These are phyloP conservation scores for Leptodactylus fallax DNA, from an alignment of 2,797 vertebrate genomes.

Conservation along the genomic window DNA sequence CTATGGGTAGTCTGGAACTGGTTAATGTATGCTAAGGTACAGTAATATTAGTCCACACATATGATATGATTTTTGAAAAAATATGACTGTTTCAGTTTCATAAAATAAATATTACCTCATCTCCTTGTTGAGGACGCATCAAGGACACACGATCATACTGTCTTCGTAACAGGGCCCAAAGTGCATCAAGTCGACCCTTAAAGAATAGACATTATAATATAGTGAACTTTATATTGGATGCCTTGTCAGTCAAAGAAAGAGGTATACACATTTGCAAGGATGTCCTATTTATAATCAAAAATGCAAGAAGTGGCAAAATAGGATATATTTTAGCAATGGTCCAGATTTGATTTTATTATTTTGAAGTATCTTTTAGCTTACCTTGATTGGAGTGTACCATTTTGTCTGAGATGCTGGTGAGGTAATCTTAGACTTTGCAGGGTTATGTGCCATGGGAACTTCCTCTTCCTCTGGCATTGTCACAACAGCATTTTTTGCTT, in stretches of 20 bases:
- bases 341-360: not conserved
- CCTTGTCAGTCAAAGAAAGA: not conserved
- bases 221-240: not conserved
- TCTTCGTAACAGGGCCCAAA: constrained; percentile 89
- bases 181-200: constrained; percentile 91
- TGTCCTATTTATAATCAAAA: too few species aligned
- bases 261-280: not conserved
- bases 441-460: constrained; percentile 76
- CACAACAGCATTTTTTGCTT: constrained; percentile 92
- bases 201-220: constrained; percentile 23
- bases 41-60: too few species aligned
- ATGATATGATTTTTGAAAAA: too few species aligned
- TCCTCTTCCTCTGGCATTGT: constrained; percentile 87
- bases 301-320: not conserved
- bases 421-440: constrained; percentile 72
- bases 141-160: constrained; percentile 93
- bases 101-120: constrained; percentile 80
- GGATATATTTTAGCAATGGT: not conserved
- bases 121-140: constrained; percentile 90
- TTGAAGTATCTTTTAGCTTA: constrained; percentile 64
- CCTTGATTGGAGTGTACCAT: constrained; percentile 97
- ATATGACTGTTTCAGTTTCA: not conserved
- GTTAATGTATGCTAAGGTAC: too few species aligned
- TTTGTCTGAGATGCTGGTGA: constrained; percentile 80
- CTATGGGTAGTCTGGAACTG: too few species aligned